phyloP scores from a whole-genome alignment of 2,113 vertebrate genomes.

The Polypterus bichir region DNA sequence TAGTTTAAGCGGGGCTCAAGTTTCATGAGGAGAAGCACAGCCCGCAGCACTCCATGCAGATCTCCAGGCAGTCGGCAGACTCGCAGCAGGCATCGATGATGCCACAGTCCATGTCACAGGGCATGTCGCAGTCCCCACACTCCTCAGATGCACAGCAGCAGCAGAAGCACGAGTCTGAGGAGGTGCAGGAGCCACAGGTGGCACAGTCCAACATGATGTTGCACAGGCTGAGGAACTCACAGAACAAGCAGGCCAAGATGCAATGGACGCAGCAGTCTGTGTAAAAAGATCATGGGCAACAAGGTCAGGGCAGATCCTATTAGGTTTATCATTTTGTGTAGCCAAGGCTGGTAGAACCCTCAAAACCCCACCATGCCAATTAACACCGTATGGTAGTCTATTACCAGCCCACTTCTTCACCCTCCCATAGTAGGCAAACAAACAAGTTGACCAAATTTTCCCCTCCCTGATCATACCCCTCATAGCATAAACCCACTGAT shows the following conservation, averaged over 20 bases:
- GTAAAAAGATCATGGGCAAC: background rate
- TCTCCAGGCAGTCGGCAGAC: conserved; percentile 96
- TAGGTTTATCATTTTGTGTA: too few species aligned
- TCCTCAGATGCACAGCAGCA: conserved; percentile 86
- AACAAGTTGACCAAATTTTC: too few species aligned
- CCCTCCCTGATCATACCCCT: too few species aligned
- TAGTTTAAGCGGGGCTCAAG: background rate
- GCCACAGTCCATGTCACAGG: conserved; percentile 97
- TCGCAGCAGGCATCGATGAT: conserved; percentile 97
- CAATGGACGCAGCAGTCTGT: conserved; percentile 95
- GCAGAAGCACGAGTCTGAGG: conserved; percentile 84
- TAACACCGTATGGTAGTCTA: too few species aligned
- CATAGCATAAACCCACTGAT: too few species aligned
- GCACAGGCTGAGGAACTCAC: conserved; percentile 93
- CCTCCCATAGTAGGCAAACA: too few species aligned
- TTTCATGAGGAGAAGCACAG: conserved; percentile 95
- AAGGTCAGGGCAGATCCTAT: background rate
- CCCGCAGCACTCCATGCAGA: conserved; percentile 98
- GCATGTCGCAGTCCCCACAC: conserved; percentile 86
- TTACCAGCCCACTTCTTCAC: too few species aligned
- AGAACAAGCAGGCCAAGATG: conserved; percentile 95
- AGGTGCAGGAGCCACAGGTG: conserved; percentile 85
- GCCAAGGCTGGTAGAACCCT: too few species aligned
- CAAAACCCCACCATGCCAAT: too few species aligned
- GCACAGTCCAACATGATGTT: conserved; percentile 92